Percentiles rank a stretch among this genome's conserved stretches.
phyloP scores from a whole-genome alignment of 2,113 vertebrate species.

The Lagopus muta region DNA sequence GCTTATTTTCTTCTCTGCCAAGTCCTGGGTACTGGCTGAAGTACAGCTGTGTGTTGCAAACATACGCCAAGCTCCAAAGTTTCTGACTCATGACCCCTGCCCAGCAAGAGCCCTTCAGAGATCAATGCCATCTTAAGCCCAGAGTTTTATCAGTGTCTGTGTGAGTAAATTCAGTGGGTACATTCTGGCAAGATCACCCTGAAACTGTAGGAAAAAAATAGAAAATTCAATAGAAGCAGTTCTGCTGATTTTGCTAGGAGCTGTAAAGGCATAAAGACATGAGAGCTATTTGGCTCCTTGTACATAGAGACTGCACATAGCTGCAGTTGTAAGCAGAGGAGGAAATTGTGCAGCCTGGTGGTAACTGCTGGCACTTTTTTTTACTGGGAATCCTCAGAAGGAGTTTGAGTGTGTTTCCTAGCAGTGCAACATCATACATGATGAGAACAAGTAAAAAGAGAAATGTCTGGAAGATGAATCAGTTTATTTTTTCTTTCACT shows the following conservation, averaged over 20 bases:
- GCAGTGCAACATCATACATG: constrained; percentile 26
- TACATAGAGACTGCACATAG: neutral
- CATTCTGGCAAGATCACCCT: constrained; percentile 20
- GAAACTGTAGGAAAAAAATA: neutral
- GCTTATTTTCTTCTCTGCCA: neutral
- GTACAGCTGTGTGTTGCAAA: neutral
- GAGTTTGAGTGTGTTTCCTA: constrained; percentile 42
- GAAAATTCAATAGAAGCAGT: neutral
- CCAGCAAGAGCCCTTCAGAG: constrained; percentile 16
- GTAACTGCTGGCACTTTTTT: constrained; percentile 20
- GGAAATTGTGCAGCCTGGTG: constrained; percentile 48
- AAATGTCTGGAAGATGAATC: constrained; percentile 51
- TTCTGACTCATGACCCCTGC: constrained; percentile 12
- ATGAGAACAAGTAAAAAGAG: constrained; percentile 31
- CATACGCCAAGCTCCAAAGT: accelerated
- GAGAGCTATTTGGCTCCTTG: neutral
- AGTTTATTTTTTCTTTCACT: neutral
- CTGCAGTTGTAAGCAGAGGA: constrained; percentile 19
- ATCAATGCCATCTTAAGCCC: constrained; percentile 31
- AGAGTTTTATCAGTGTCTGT: neutral
- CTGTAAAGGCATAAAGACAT: neutral
- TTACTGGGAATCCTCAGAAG: constrained; percentile 50
- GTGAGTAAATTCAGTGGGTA: constrained; percentile 31
- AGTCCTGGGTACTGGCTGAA: neutral
- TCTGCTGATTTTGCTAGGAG: constrained; percentile 1